A percentile compares a stretch with the other conserved stretches of the same genome.
phyloP scores from a whole-genome alignment of 2,797 vertebrate genomes.

The Gobio occitaniae region DNA sequence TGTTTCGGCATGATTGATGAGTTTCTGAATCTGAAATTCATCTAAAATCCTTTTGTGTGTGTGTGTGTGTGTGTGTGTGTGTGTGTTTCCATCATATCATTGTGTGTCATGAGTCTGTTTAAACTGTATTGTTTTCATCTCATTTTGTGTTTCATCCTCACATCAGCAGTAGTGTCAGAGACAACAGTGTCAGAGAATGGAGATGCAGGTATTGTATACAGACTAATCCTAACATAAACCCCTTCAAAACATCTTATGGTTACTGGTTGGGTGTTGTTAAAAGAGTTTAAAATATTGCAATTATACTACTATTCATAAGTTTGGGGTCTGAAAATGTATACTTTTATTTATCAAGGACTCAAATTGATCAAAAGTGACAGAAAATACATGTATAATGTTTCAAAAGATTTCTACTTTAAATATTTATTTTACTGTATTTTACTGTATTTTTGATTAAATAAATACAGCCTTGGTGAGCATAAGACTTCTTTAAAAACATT shows the following conservation, averaged over 20 bases:
- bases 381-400: neutral
- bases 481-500: no score
- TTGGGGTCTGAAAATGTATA: neutral
- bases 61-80: no score
- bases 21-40: constrained; percentile 25
- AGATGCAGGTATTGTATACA: constrained; percentile 60
- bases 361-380: neutral
- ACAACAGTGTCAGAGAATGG: constrained; percentile 57
- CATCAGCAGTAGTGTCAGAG: constrained; percentile 47
- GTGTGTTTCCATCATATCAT: constrained; percentile 1
- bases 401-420: neutral
- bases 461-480: no score
- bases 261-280: neutral
- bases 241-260: neutral
- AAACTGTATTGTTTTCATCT: constrained; percentile 24
- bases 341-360: no score
- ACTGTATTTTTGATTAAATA: neutral
- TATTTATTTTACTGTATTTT: neutral
- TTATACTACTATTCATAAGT: neutral
- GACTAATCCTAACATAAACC: neutral
- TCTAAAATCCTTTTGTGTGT: neutral
- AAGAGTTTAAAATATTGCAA: neutral
- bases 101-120: constrained; percentile 25
- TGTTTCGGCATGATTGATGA: constrained; percentile 1
- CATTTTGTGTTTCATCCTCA: constrained; percentile 19